These are phyloP conservation scores for Hirtodrosophila alboralis DNA, from an alignment of 2,888 invertebrate species.

Conservation along the genomic window DNA sequence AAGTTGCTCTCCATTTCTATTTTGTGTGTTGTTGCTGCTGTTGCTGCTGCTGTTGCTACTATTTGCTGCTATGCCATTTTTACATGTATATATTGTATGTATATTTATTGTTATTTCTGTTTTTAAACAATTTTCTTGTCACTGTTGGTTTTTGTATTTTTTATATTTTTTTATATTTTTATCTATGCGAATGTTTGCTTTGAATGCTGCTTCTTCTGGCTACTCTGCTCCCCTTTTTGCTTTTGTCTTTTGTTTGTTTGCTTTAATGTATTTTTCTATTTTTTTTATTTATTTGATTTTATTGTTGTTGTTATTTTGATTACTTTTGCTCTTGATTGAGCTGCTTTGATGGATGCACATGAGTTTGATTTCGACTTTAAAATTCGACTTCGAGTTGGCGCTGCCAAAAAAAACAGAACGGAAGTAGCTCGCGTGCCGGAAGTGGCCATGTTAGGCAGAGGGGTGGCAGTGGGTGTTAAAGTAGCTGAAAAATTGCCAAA, in stretches of 20 bases:
- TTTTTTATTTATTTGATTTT: conserved; percentile 44
- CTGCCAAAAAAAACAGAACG: conserved; percentile 64
- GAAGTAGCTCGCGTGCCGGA: conserved; percentile 69
- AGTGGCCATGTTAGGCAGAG: conserved; percentile 16
- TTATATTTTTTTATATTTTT: conserved; percentile 14
- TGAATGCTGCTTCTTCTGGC: conserved; percentile 35
- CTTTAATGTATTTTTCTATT: conserved; percentile 40
- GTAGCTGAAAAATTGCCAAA: conserved; percentile 25
- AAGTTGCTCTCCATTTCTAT: conserved; percentile 80
- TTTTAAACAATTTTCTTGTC: conserved; percentile 57
- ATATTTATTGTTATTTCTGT: conserved; percentile 61
- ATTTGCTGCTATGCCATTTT: conserved; percentile 57
- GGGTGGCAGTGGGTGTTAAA: conserved; percentile 1
- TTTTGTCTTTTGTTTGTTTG: conserved; percentile 62
- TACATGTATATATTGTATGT: conserved; percentile 4
- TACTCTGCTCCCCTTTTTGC: conserved; percentile 49
- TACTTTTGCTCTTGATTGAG: conserved; percentile 74
- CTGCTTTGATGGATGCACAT: conserved; percentile 57
- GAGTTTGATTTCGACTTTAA: conserved; percentile 4
- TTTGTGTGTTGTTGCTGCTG: conserved; percentile 51
- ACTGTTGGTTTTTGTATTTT: conserved; percentile 18
- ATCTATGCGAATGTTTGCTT: conserved; percentile 25
- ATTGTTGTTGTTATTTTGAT: conserved; percentile 54
- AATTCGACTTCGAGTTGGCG: conserved; percentile 15
- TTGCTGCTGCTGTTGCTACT: conserved; percentile 14